Evolutionary conservation across 1,140 invertebrate species (phyloP).

Genomic region (Apis mellifera): Amel_HAv3.1 CM009936.2:3837001-3837500

Average conservation of each 20-base stretch:
- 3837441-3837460: not conserved
- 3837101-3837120: no score
- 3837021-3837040: no score
- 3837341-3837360: not conserved
- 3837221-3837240: conserved; percentile 12
- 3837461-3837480: not conserved
- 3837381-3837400: not conserved
- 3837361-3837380: not conserved
- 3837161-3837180: not conserved
- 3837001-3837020: no score
- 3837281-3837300: not conserved
- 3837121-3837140: no score
- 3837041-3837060: no score
- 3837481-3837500: conserved; percentile 2
- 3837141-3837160: not conserved
- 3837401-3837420: not conserved
- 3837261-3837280: not conserved
- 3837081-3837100: no score
- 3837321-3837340: not conserved
- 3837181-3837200: not conserved
- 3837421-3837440: not conserved
- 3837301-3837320: not conserved
- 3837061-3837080: no score
- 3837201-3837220: not conserved
- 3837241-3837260: not conserved